A percentile compares a stretch with the other conserved stretches of the same genome.
Conservation (phyloP, 2,113 vertebrate genomes). For the Salminus brasiliensis region DNA sequence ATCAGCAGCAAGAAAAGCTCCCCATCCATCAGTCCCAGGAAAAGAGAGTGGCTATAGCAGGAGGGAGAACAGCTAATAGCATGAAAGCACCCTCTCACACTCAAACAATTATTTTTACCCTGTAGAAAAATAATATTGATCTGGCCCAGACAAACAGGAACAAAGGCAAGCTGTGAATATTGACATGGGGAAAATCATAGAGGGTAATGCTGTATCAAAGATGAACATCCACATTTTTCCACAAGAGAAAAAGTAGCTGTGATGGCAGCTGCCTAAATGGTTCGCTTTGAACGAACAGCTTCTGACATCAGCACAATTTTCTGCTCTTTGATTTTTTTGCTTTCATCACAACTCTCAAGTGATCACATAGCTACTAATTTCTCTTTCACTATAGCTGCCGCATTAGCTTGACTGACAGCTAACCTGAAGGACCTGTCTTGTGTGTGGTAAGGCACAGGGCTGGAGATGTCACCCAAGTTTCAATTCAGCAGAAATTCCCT, state of each 20-base stretch:
- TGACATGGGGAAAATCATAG: conserved; percentile 6
- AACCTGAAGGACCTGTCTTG: conserved; percentile 14
- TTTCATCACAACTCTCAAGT: neutral
- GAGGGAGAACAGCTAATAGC: conserved; percentile 28
- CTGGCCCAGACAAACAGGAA: conserved; percentile 18
- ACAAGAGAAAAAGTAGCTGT: neutral
- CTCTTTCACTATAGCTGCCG: neutral
- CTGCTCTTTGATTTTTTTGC: neutral
- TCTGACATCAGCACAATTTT: neutral
- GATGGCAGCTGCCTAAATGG: neutral
- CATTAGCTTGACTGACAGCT: neutral
- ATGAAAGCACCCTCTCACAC: conserved; percentile 31
- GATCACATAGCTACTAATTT: neutral
- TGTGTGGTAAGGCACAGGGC: neutral
- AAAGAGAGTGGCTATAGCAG: conserved; percentile 38
- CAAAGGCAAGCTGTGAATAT: conserved; percentile 18
- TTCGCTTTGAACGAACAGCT: neutral
- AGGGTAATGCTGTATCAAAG: neutral
- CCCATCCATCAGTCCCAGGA: conserved; percentile 32
- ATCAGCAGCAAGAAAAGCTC: conserved; percentile 29
- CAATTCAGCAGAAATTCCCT: conserved; percentile 1
- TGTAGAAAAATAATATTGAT: conserved; percentile 44
- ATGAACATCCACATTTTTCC: neutral
- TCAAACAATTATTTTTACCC: conserved; percentile 41
- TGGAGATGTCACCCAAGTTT: neutral